These are phyloP conservation scores for Amyelois transitella DNA, from an alignment of 1,140 invertebrate genomes.

Conservation along the genomic window DNA sequence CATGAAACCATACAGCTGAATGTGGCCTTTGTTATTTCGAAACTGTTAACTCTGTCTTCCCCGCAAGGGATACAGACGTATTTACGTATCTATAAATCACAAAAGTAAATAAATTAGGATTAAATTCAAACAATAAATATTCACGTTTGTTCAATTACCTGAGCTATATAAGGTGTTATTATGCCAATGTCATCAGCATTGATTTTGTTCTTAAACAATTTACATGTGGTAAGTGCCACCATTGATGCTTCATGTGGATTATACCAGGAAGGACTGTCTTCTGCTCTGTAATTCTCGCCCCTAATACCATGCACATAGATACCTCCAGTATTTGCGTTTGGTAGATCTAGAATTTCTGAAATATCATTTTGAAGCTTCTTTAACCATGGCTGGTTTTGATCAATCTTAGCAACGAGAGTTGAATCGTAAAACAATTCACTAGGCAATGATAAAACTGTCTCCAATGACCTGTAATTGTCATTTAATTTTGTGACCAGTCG, in stretches of 20 bases:
- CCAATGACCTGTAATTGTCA: constrained; percentile 87
- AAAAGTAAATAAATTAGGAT: no score
- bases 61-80: no score
- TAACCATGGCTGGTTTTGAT: constrained; percentile 48
- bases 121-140: no score
- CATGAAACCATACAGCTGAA: no score
- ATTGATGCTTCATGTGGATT: constrained; percentile 90
- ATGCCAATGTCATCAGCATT: constrained; percentile 87
- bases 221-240: constrained; percentile 76
- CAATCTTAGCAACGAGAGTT: constrained; percentile 77
- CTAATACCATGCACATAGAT: constrained; percentile 89
- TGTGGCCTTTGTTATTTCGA: no score
- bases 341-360: constrained; percentile 51
- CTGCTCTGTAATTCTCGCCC: constrained; percentile 83
- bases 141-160: constrained; percentile 82
- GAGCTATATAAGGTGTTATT: constrained; percentile 94
- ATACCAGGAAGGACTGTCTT: constrained; percentile 91
- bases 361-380: constrained; percentile 47
- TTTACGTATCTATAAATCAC: no score
- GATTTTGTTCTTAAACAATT: constrained; percentile 80
- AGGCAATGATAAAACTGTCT: constrained; percentile 83
- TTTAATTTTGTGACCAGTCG: constrained; percentile 82
- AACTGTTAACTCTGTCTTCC: no score
- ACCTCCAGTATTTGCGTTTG: constrained; percentile 75
- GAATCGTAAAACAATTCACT: constrained; percentile 89